Evolutionary conservation across 2,113 vertebrate genomes (phyloP), one percentile per base, ranked within the genome.

Genomic region (Acrocephalus arundinaceus): DNA sequence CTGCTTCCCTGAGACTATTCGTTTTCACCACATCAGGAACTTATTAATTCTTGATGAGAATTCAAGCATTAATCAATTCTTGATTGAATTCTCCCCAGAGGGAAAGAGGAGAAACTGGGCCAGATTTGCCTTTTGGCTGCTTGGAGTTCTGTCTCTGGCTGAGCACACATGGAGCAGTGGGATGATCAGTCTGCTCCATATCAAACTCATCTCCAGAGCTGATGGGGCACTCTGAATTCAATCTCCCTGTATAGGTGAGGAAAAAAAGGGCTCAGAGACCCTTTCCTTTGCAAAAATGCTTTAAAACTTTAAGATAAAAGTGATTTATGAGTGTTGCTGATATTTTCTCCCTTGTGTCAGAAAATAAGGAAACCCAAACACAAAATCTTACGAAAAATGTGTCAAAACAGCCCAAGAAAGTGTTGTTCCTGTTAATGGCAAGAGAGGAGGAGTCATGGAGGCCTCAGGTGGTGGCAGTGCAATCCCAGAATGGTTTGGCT

Each of bases 41-140:
- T 94, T 93, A 96, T 96, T 94, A 96, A 96, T 94, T 96, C 92
- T 97, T 97, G 92, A 96, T 96, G 95, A 97, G 95, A 97, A 96
- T 91, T 94, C 91, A 74, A 96, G 96, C 89, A 94, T 93, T 95
- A 97, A 94, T 97, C 96, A 96, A 96, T 97, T 73, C 93, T 88
- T 91, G 92, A 93, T 80, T 96, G 95, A 96, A 85, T 74, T 89
- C 61, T 96, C 94, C 96, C 94, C 55, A 71, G 90, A 87, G 95
- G 55, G 93, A 94, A 96, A 93, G 75, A 80, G 79, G 90, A 96
- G 92, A 94, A 96, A 92, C 90, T 94, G 88, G 95, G 95, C 93
- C 93, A 96, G 94, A 3, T 86, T 80, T 88, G 87, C 93, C 90
- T 97, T 95, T 96, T 87, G 87, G 90, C 94, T 94, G 96, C 83